Evolutionary conservation across 1,140 invertebrate species (phyloP).

Genomic region (Holcopasites calliopsidis): DNA sequence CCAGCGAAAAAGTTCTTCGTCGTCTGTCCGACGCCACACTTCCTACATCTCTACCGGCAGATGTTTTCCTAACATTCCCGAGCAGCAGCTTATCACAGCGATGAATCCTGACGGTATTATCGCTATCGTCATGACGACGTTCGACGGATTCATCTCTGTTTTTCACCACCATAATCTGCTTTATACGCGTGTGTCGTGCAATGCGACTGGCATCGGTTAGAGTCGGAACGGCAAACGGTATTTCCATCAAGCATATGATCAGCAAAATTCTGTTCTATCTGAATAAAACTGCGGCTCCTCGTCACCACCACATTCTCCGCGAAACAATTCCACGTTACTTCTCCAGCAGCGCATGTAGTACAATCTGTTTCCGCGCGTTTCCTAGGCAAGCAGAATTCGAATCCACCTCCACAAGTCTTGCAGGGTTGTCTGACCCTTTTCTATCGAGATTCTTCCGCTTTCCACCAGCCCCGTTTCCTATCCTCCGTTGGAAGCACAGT

Average conservation of each 20-base stretch:
- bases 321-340: constrained; percentile 17
- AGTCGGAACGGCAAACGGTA: no score
- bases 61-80: not conserved
- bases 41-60: not conserved
- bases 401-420: constrained; percentile 2
- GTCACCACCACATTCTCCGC: not conserved
- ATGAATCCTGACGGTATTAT: constrained; percentile 4
- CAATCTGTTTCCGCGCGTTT: constrained; percentile 8
- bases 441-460: not conserved
- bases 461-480: not conserved
- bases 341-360: not conserved
- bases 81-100: not conserved
- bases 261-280: no score
- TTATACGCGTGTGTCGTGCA: not conserved
- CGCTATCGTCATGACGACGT: not conserved
- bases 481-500: constrained; percentile 1
- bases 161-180: not conserved
- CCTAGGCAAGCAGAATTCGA: not conserved
- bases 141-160: not conserved
- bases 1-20: constrained; percentile 10
- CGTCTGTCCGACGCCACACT: not conserved
- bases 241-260: no score
- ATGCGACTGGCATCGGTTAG: no score
- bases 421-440: constrained; percentile 27
- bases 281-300: no score